Evolutionary conservation across 2,888 invertebrate species (phyloP).

Genomic region (Urechis unicinctus): DNA sequence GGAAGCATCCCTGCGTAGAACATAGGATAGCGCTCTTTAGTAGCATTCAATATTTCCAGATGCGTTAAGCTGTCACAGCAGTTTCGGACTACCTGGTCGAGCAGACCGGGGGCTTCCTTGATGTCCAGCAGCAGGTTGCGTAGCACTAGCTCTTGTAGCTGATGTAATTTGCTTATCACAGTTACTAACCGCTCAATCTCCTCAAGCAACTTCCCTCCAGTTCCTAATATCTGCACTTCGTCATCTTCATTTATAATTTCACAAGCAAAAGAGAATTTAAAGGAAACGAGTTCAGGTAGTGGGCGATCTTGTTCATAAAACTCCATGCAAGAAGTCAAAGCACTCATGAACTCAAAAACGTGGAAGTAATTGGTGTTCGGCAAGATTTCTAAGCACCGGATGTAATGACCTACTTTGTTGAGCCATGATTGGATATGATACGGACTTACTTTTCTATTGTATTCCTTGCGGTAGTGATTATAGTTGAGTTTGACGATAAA

Average conservation of each 20-base stretch:
- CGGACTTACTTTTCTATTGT: constrained; percentile 64
- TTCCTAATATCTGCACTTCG: constrained; percentile 62
- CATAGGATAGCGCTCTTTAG: constrained; percentile 64
- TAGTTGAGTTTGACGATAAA: constrained; percentile 61
- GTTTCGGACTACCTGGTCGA: constrained; percentile 62
- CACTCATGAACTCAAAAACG: constrained; percentile 75
- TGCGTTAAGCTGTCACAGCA: constrained; percentile 61
- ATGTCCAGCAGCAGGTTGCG: constrained; percentile 67
- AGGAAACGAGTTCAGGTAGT: constrained; percentile 33
- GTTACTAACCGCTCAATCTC: constrained; percentile 55
- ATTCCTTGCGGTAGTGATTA: constrained; percentile 77
- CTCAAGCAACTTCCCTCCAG: constrained; percentile 58
- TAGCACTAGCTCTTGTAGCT: constrained; percentile 62
- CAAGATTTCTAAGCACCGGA: constrained; percentile 64
- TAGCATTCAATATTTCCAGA: constrained; percentile 67
- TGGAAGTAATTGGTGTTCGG: constrained; percentile 75
- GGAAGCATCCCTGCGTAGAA: constrained; percentile 71
- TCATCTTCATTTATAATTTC: constrained; percentile 26
- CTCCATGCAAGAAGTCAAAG: constrained; percentile 68
- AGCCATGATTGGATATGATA: constrained; percentile 67
- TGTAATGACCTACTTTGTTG: constrained; percentile 62
- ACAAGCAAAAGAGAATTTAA: constrained; percentile 67
- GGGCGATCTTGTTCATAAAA: constrained; percentile 35
- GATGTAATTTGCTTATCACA: constrained; percentile 61
- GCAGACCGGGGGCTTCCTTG: constrained; percentile 61